These are phyloP conservation scores for Scarus forsteni DNA, from an alignment of 2,797 vertebrate genomes.

Conservation along the genomic window DNA sequence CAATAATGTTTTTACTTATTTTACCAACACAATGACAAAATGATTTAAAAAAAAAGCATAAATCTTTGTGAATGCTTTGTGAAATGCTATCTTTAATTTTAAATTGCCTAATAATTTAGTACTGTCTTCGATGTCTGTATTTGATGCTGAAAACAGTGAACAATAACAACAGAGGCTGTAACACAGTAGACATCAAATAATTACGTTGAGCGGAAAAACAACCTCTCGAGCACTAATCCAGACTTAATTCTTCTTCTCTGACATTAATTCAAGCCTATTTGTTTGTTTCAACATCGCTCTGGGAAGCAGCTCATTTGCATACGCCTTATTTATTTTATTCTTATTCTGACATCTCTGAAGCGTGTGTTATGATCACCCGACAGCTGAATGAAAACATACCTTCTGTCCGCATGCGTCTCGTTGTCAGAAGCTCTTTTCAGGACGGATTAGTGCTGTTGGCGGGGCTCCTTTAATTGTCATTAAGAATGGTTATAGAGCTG, in stretches of 20 bases:
- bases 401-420: constrained; percentile 34
- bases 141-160: no score
- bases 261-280: constrained; percentile 25
- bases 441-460: constrained; percentile 50
- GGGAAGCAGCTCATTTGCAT: constrained; percentile 36
- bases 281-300: constrained; percentile 7
- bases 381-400: constrained; percentile 57
- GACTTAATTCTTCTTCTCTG: constrained; percentile 5
- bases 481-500: constrained; percentile 39
- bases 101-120: no score
- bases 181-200: no score
- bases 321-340: constrained; percentile 6
- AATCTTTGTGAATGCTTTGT: no score
- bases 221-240: not conserved
- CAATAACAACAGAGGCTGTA: not conserved
- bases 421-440: constrained; percentile 60
- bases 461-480: constrained; percentile 56
- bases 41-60: no score
- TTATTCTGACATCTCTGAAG: constrained; percentile 44
- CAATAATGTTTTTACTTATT: no score
- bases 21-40: no score
- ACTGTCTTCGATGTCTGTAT: no score
- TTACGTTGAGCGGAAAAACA: constrained; percentile 1
- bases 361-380: constrained; percentile 28
- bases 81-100: no score